These are phyloP conservation scores for Drosophila helvetica DNA, from an alignment of 2,888 invertebrate genomes.

Conservation along the genomic window DNA sequence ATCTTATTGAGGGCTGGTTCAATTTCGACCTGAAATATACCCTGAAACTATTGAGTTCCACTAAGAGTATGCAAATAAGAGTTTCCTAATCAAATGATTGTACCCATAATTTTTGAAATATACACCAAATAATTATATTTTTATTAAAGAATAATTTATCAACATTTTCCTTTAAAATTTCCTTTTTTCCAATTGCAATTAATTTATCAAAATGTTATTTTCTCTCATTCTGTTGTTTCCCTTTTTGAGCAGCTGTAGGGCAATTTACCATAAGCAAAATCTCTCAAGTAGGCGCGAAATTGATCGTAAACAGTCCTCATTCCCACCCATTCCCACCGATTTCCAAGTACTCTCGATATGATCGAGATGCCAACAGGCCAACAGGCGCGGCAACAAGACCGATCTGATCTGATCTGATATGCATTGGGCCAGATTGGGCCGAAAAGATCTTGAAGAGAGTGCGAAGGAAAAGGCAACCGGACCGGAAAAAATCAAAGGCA, in stretches of 20 bases:
- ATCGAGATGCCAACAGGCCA: slow-evolving; percentile 9
- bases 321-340: slow-evolving; percentile 28
- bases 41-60: no score
- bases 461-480: slow-evolving; percentile 50
- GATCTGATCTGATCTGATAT: slow-evolving; percentile 12
- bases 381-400: slow-evolving; percentile 18
- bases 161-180: no score
- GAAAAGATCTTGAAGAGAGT: slow-evolving; percentile 15
- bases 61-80: no score
- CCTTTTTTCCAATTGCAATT: no score
- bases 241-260: slow-evolving; percentile 36
- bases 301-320: slow-evolving; percentile 59
- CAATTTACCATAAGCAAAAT: slow-evolving; percentile 45
- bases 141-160: no score
- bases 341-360: slow-evolving; percentile 28
- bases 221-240: neutral
- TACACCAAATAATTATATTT: no score
- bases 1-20: no score
- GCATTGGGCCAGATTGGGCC: slow-evolving; percentile 25
- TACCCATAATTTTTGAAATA: no score
- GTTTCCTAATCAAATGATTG: no score
- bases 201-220: no score
- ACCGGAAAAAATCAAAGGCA: slow-evolving; percentile 80
- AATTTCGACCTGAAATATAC: no score
- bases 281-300: slow-evolving; percentile 73